These are phyloP conservation scores for Peromyscus aztecus DNA, from an alignment of 2,797 vertebrate genomes.

Conservation along the genomic window DNA sequence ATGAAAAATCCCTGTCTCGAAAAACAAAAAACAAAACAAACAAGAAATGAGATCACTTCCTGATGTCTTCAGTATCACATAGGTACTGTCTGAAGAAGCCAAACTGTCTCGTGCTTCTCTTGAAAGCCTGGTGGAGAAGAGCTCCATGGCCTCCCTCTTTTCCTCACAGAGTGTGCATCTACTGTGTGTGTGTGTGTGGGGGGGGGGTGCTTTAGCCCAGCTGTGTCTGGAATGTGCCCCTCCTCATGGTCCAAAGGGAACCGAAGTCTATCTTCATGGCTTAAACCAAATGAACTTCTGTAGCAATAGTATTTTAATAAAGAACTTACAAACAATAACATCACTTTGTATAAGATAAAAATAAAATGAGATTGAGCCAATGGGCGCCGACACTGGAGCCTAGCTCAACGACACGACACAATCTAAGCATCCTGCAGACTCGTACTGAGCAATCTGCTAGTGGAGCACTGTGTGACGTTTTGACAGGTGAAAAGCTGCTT, in stretches of 20 bases:
- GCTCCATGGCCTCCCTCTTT: neutral
- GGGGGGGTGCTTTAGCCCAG: neutral
- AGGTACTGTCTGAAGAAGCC: neutral
- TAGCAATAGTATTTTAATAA: conserved; percentile 15
- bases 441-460: neutral
- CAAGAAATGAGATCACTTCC: neutral
- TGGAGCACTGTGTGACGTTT: neutral
- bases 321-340: neutral
- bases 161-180: neutral
- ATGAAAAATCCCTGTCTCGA: no score
- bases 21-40: no score
- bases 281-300: neutral
- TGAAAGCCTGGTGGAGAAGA: neutral
- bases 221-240: neutral
- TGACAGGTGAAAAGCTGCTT: neutral
- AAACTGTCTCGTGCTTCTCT: neutral
- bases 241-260: neutral
- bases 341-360: neutral
- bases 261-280: neutral
- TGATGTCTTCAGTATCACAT: neutral
- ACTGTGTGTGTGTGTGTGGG: rapidly evolving
- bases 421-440: neutral
- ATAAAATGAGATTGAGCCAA: neutral
- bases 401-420: neutral
- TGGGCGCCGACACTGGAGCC: neutral